Evolutionary conservation across 2,113 vertebrate species (phyloP).

Genomic region (Dipodomys spectabilis): DNA sequence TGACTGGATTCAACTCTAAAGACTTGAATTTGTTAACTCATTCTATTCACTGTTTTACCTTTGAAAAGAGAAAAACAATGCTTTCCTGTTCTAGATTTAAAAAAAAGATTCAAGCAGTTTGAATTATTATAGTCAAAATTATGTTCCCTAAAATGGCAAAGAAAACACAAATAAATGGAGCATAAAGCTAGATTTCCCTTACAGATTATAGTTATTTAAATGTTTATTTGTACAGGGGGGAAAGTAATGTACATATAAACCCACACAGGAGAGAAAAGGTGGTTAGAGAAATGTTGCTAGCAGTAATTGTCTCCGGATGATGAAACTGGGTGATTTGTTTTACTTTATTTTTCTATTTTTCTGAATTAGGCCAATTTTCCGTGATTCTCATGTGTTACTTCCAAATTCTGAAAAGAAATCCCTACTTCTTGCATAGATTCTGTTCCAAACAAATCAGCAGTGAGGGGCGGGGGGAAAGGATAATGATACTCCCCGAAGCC

Average conservation of each 20-base stretch:
- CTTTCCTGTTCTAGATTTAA: not conserved
- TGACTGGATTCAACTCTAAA: no score
- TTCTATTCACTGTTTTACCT: not conserved
- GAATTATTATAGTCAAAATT: not conserved
- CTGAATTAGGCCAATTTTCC: conserved; percentile 13
- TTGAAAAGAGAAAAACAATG: conserved; percentile 9
- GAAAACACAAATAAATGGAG: no score
- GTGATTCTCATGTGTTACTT: not conserved
- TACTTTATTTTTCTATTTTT: conserved; percentile 41
- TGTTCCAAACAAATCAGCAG: not conserved
- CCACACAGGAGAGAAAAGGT: not conserved
- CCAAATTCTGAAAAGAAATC: not conserved
- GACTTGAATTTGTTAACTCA: not conserved
- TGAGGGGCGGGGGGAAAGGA: accelerated
- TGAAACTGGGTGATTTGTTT: conserved; percentile 5
- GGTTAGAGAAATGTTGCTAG: not conserved
- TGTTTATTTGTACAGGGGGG: not conserved
- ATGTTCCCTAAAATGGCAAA: not conserved
- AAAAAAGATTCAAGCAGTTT: not conserved
- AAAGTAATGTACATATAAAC: not conserved
- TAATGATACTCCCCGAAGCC: accelerated
- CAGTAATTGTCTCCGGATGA: not conserved
- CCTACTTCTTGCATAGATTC: not conserved
- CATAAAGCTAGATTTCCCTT: no score
- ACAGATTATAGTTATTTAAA: not conserved